Evolutionary conservation across 2,113 vertebrate genomes (phyloP), one percentile per base, ranked within the genome.

Genomic region (Spilogale gracilis): DNA sequence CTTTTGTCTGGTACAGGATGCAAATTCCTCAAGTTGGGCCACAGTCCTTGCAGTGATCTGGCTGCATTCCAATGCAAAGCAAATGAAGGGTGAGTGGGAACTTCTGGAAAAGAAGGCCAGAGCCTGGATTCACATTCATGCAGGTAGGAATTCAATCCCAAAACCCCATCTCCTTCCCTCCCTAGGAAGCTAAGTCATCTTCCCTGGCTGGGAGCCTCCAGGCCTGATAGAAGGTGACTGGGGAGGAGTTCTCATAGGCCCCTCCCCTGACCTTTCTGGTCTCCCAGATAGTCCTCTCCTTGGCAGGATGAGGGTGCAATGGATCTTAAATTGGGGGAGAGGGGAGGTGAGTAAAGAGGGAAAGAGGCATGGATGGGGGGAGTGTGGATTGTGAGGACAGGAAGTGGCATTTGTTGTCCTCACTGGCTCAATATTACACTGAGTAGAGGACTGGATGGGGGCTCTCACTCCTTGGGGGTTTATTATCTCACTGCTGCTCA

Each of bases 41-140:
- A 99, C 99, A 4, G 86, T 99, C 38, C 97, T 99, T 97, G 99
- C 99, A 25, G 97, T 99, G 95, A 93, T 99, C 56, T 99, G 99
- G 99, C 99, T 99, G 27, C 97, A 99, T 71, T 93, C 83, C 4
- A 98, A 97, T 11, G 97, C 97, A 78, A 91, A 86, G 52, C 98
- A 98, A 6, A 84, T 93, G 69, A 97, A 98, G 81, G 98, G 98
- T 0, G 99, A 99, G 95, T 99, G 99, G 99, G 98, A 99, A 76
- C 98, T 99, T 89, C 98, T 99, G 98, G 98, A 98, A 76, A 94
- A 97, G 69, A 99, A 99, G 92, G 98, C 98, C 96, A 61, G 99
- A 98, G 97, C 94, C 48, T 98, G 98, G 97, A 78, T 98, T 65
- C 95, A 32, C 17, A 4, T 0, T 1, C 89, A 60, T 6, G 65